Evolutionary conservation across 2,797 vertebrate genomes (phyloP), one percentile per base, ranked within the genome.

Genomic region (Esox masquinongy): DNA sequence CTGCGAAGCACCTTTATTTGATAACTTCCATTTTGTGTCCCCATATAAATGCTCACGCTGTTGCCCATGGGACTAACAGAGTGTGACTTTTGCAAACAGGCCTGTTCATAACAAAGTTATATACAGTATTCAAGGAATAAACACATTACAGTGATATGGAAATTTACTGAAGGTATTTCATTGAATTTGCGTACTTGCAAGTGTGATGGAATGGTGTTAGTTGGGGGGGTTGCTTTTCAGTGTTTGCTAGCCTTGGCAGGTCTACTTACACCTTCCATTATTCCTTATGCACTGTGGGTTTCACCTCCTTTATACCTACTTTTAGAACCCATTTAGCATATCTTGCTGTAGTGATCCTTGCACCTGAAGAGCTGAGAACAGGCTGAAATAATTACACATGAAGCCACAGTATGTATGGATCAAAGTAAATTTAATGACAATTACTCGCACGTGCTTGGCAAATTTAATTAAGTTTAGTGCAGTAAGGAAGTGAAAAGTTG

Each of bases 291-390:
- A 22, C 56, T 17, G 22, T 24, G 22, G 56, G 22, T 12, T 61
- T 61, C 56, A 61, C 56, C 56, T 61, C 22, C 56, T 61, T 11
- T 61, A 22, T 61, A 61, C 22, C 56, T 61, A 24, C 56, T 24
- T 61, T 61, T 61, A 61, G 56, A 61, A 61, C 11, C 56, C 9
- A 24, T 72, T 72, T 56, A 19, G 34, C 56, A 61, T 61, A 22
- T 61, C 56, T 72, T 74, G 47, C 19, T 67, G 29, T 61, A 24
- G 43, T 47, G 22, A 24, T 61, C 56, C 56, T 61, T 22, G 24
- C 56, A 61, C 11, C 56, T 61, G 22, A 61, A 61, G 56, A 24
- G 43, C 43, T 47, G 43, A 11, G 11, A 61, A 61, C 19, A 56
- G 53, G n/a, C 19, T 22, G 53, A 22, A 56, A 56, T 56, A 22